These are phyloP conservation scores for Rhynchotus rufescens DNA, from an alignment of 2,797 vertebrate species.

Conservation along the genomic window DNA sequence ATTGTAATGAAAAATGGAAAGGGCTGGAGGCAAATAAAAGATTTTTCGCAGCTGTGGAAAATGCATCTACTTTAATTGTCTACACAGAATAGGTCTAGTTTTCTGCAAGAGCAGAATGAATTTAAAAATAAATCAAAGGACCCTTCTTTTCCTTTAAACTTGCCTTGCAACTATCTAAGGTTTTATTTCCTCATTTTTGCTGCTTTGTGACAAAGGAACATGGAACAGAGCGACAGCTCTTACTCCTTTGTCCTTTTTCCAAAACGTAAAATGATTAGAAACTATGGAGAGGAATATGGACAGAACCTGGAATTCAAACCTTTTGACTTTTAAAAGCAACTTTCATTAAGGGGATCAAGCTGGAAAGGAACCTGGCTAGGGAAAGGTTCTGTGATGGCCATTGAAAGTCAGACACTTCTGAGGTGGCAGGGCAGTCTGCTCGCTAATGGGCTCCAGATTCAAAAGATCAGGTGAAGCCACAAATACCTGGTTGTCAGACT, in stretches of 20 bases:
- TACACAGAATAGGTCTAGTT: conserved; percentile 13
- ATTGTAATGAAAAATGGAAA: conserved; percentile 68
- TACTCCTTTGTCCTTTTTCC: background rate
- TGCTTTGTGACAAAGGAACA: background rate
- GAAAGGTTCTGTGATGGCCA: fast-evolving
- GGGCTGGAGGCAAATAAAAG: conserved; percentile 48
- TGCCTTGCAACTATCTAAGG: background rate
- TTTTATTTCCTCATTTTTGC: conserved; percentile 12
- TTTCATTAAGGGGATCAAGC: background rate
- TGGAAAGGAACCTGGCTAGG: background rate
- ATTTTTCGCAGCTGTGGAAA: conserved; percentile 53
- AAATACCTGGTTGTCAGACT: background rate
- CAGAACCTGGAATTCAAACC: background rate
- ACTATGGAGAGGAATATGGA: background rate
- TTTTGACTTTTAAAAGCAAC: background rate
- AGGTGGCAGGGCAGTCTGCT: background rate
- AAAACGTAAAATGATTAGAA: background rate
- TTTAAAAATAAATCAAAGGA: conserved; percentile 57
- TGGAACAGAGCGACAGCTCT: fast-evolving
- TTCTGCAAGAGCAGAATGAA: conserved; percentile 52
- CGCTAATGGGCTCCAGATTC: background rate
- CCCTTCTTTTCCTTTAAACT: conserved; percentile 23
- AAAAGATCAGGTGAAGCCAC: background rate
- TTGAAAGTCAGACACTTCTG: background rate
- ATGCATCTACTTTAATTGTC: conserved; percentile 62